Base-by-base conservation (phyloP, 2,888 invertebrate species). In the Cheilosia grossa region DNA sequence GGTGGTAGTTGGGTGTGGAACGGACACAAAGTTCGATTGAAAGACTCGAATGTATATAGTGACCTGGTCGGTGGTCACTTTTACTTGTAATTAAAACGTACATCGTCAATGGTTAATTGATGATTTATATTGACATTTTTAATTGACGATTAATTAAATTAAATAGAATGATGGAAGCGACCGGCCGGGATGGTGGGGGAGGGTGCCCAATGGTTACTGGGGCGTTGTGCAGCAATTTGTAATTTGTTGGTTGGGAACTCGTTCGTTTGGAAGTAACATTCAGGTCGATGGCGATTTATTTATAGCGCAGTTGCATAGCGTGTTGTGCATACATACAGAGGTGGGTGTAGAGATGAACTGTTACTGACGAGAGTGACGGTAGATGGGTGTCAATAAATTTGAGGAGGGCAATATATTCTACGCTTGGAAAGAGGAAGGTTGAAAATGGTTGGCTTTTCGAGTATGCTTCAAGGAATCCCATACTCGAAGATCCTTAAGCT, bases 101-200 rank as follows among this genome's bases (percentile, higher is more conserved):
- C 70, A 85, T 61, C 58, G 27, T 63, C 72, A 67, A 66, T 53
- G 81, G 75, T 77, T 81, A 72, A 81, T 85, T 85, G 75, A 81
- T 85, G 85, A 85, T 85, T 85, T 81, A 85, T 81, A 78, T 77
- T 75, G 85, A 85, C 85, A 72, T 81, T 85, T 85, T 85, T 67
- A 85, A 85, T 81, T 81, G 81, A 81, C 75, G 67, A 77, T 77
- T 85, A 81, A 85, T 81, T 85, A 56, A 85, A 81, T 81, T 85
- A 80, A 66, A 21, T 42, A 58, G 17, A 44, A 27, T 30, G 74
- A 59, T 19, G 42, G n/a, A 37, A 19, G 54, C 6, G 64, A 21
- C 37, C n/a, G 17, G 9, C 7, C 27, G 27, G 27, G 30, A 9
- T 30, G 30, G 6, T 7, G 40, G 53, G 27, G 37, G 5, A n/a